Evolutionary conservation across 2,113 vertebrate genomes (phyloP), one percentile per base, ranked within the genome.

Genomic region (Mesocricetus auratus): DNA sequence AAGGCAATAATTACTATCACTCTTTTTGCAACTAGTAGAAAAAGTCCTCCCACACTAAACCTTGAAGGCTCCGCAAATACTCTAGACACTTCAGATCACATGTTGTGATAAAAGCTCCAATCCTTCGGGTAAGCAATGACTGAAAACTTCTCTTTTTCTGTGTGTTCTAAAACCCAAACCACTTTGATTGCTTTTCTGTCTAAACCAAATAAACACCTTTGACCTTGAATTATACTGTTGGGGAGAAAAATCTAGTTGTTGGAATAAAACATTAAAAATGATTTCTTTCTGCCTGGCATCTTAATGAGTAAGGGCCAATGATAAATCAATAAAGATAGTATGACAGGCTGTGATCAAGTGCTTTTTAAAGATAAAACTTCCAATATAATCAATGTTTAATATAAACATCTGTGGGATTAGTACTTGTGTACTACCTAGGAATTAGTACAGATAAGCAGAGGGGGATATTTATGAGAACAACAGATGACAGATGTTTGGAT

Each of bases 1-100:
- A 97, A 97, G 89, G 69, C 74, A 94, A 66, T 97, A 97, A 98
- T 98, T 97, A 95, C 96, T 91, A 97, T 92, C 90, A 91, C 56
- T 96, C 91, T 94, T 77, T 94, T 71, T 95, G 86, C 69, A 96
- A 95, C 73, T 95, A 94, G 95, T 77, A 12, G 4, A 79, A 62
- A 45, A 26, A 53, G 0, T 12, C 19, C 90, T 97, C 56, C 42
- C 10, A 94, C 82, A 89, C 56, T 78, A 95, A 97, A 95, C 92
- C 89, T 98, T 92, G 86, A 97, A 97, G 90, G 71, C 66, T 94
- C 94, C 95, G 95, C 93, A 96, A 92, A 91, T 89, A 95, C 66
- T 89, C 24, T 81, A 97, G 94, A 96, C 66, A 90, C 21, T 95
- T 98, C 78, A 90, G 91, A 90, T 82, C 4, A 1, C 7, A 29